Percentiles rank a stretch among this genome's conserved stretches.
Conservation (phyloP, 1,140 invertebrate species). For the Popillia japonica region DNA sequence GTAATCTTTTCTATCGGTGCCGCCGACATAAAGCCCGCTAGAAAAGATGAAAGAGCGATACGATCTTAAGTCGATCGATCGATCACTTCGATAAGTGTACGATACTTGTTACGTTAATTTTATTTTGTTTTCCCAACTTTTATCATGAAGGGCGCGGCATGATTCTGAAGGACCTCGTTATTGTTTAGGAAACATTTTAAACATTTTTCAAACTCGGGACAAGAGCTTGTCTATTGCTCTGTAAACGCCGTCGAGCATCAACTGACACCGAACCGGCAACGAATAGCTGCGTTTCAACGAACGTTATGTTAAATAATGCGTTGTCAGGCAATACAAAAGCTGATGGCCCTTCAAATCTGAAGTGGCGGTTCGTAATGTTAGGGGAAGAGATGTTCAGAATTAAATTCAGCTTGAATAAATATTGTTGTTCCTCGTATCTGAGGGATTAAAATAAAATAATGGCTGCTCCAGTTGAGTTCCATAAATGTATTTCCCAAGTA, state of each 20-base stretch:
- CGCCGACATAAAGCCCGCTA: background rate
- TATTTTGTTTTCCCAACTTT: no score
- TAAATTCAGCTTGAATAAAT: background rate
- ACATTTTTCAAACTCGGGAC: background rate
- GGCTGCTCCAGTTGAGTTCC: no score
- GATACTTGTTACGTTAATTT: no score
- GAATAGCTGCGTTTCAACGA: background rate
- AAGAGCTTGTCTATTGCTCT: background rate
- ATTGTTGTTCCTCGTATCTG: background rate
- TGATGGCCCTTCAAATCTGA: conserved; percentile 1
- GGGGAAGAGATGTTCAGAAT: background rate
- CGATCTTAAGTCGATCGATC: background rate
- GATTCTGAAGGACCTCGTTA: no score
- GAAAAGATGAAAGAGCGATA: background rate
- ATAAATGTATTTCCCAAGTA: no score
- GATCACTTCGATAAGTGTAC: no score
- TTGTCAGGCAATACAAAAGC: conserved; percentile 14
- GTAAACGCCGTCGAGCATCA: background rate
- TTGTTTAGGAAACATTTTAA: no score
- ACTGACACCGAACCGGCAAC: background rate
- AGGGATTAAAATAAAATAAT: background rate
- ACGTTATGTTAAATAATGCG: conserved; percentile 11
- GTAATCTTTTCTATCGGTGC: background rate
- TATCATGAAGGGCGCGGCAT: no score
- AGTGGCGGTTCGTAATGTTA: background rate